Evolutionary conservation across 2,888 invertebrate species (phyloP), one percentile per base, ranked within the genome.

Genomic region (Lithophane semibrunnea): DNA sequence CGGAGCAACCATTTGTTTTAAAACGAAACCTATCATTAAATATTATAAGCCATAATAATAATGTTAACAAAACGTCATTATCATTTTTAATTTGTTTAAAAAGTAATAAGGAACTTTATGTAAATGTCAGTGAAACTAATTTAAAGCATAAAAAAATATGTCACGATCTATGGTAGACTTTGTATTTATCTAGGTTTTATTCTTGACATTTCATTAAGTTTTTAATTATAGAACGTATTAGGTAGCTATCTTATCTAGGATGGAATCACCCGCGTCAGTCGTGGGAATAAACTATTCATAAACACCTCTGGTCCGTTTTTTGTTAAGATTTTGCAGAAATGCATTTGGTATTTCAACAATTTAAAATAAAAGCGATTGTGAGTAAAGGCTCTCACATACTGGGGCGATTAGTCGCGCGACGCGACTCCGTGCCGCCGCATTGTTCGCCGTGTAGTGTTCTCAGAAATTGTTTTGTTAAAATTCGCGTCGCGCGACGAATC

Each of bases 11-110:
- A 76, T 78, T 85, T 86, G 77, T 85, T 86, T 79, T 70, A 74
- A 82, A 82, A 86, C 82, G 73, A 83, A 89, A 90, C 91, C 90
- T 91, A 91, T 92, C 82, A 92, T 92, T 92, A 92, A 82, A 78
- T 77, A 79, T 70, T 75, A 82, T 80, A 79, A 75, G 78, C 75
- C 80, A 90, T 89, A 88, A 83, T 91, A 90, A 91, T 90, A 65
- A 89, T 88, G 89, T 90, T 91, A 89, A 89, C 86, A 84, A 89
- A 88, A 89, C 69, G 10, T 76, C 52, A 80, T 85, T 75, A 72
- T 87, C 44, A 65, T 80, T 74, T 75, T 76, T 75, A 81, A 75
- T 72, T 69, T 73, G 21, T 69, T 68, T 67, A 47, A 44, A 74
- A 75, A 64, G 68, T 16, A 75, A 44, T 29, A 58, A 63, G 70